Conservation (phyloP, 2,113 vertebrate genomes). For the Pelmatolapia mariae region DNA sequence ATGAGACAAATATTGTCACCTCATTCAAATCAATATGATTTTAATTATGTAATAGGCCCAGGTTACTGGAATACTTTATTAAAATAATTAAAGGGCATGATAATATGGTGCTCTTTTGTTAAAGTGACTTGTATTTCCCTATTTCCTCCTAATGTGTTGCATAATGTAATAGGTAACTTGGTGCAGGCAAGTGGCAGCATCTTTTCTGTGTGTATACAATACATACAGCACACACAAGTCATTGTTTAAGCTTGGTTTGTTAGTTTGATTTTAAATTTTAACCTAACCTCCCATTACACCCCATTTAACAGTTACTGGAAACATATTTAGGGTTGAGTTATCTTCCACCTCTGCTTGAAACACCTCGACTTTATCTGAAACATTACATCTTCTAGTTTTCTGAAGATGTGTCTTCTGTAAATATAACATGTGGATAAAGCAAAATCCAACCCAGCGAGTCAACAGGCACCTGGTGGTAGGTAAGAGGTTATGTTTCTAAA, state of each 20-base stretch:
- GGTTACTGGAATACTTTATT: background rate
- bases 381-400: background rate
- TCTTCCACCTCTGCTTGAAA: background rate
- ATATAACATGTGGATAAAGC: background rate
- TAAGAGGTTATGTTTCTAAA: background rate
- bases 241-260: background rate
- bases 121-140: background rate
- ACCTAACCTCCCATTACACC: background rate
- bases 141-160: background rate
- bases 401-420: background rate
- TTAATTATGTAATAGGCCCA: background rate
- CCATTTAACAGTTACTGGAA: background rate
- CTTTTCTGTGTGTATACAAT: background rate
- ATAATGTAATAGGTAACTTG: background rate
- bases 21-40: background rate
- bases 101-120: background rate
- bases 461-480: background rate
- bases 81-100: background rate
- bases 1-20: background rate
- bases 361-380: background rate
- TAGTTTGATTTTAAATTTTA: background rate
- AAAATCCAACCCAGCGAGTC: accelerated
- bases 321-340: background rate
- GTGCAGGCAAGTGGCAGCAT: background rate
- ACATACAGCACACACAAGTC: background rate